Percentiles rank a stretch among this genome's conserved stretches.
Evolutionary conservation across 2,797 vertebrate genomes (phyloP).

Genomic region (Propithecus perrieri): DNA sequence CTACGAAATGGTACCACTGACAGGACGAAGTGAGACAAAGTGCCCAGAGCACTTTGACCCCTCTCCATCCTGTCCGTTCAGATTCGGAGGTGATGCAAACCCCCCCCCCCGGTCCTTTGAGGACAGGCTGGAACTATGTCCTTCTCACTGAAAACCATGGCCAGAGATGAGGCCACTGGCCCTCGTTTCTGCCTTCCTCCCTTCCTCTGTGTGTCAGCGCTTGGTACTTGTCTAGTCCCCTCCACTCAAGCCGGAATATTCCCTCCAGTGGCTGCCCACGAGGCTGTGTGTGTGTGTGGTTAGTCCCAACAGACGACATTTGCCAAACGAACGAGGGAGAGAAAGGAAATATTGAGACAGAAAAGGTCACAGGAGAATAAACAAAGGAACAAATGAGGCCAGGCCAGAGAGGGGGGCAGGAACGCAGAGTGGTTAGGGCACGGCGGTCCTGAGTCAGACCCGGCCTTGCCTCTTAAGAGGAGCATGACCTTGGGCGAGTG

Average conservation of each 20-base stretch:
- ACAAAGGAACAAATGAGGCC: background rate
- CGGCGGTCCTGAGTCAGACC: background rate
- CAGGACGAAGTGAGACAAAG: background rate
- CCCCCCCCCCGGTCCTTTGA: background rate
- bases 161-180: background rate
- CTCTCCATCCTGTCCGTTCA: background rate
- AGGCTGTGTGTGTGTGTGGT: background rate
- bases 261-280: background rate
- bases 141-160: background rate
- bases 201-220: background rate
- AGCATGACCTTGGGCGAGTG: background rate
- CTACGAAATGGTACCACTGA: background rate
- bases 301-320: background rate
- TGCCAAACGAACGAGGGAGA: background rate
- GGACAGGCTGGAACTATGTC: too few species aligned
- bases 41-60: background rate
- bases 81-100: background rate
- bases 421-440: background rate
- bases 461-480: background rate
- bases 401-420: background rate
- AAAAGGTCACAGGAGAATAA: slow-evolving; percentile 21
- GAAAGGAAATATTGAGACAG: slow-evolving; percentile 6
- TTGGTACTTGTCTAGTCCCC: background rate
- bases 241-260: background rate
- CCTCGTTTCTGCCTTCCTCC: background rate